These are phyloP conservation scores for Rotaria sp. DNA, from an alignment of 2,888 invertebrate species.

Conservation along the genomic window DNA sequence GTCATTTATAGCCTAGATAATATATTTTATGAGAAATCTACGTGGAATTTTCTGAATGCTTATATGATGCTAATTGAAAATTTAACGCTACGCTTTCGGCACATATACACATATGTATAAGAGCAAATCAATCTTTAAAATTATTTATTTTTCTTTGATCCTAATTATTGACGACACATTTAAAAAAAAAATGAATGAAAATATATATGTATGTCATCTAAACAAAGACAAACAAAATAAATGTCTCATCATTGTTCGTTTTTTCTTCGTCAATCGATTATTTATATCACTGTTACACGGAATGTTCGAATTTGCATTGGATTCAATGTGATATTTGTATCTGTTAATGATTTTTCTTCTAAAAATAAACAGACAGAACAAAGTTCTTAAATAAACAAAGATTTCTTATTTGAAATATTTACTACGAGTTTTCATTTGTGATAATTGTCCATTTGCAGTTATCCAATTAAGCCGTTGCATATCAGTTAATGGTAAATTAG, in stretches of 20 bases:
- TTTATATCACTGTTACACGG: neutral
- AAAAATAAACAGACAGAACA: neutral
- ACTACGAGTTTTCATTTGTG: neutral
- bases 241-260: neutral
- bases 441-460: neutral
- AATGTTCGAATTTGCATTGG: conserved; percentile 21
- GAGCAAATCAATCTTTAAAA: too few relatives aligned
- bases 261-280: neutral
- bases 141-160: neutral
- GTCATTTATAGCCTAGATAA: too few relatives aligned
- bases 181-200: neutral
- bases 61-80: too few relatives aligned
- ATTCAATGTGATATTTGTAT: neutral
- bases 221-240: too few relatives aligned
- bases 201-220: too few relatives aligned
- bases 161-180: neutral
- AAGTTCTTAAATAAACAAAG: neutral
- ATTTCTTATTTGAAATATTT: neutral
- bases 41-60: too few relatives aligned
- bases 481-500: neutral
- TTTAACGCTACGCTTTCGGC: too few relatives aligned
- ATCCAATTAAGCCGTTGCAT: neutral
- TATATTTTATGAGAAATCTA: too few relatives aligned
- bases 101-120: too few relatives aligned
- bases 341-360: neutral